Evolutionary conservation across 2,888 invertebrate genomes (phyloP).

Genomic region (Alviniconcha strummeri): DNA sequence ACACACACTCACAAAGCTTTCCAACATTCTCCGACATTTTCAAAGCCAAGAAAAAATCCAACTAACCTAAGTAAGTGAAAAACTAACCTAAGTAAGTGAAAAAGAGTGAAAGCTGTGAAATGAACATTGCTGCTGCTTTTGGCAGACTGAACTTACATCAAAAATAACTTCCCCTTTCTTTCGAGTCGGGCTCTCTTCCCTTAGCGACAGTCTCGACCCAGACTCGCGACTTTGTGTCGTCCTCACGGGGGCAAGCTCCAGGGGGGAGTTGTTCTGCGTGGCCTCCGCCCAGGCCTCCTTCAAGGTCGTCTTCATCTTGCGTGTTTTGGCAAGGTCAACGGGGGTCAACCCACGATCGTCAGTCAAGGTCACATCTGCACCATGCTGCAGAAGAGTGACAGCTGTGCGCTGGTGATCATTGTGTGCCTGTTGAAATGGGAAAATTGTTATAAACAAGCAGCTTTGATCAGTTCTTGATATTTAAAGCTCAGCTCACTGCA

Average conservation of each 20-base stretch:
- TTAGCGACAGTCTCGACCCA: constrained; percentile 20
- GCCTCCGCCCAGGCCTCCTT: constrained; percentile 68
- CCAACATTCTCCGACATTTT: no score
- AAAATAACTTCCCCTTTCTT: constrained; percentile 61
- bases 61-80: no score
- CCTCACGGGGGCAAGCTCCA: constrained; percentile 57
- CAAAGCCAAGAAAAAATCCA: no score
- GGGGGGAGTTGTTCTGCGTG: constrained; percentile 48
- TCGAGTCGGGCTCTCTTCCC: constrained; percentile 7
- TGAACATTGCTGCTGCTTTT: no score
- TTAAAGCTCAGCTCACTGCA: no score
- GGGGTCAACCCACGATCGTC: constrained; percentile 69
- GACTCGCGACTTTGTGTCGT: constrained; percentile 37
- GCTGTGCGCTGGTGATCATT: constrained; percentile 68
- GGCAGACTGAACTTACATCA: constrained; percentile 57
- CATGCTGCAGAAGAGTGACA: constrained; percentile 58
- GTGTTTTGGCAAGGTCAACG: constrained; percentile 68
- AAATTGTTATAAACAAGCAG: not conserved
- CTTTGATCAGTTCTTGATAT: not conserved
- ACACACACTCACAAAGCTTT: no score
- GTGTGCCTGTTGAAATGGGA: constrained; percentile 57
- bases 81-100: no score
- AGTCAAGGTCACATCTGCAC: constrained; percentile 67
- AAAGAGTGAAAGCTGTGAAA: no score
- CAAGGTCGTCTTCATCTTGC: constrained; percentile 62